Conservation (phyloP, 2,888 invertebrate species). For the Lasius fuliginosus region DNA sequence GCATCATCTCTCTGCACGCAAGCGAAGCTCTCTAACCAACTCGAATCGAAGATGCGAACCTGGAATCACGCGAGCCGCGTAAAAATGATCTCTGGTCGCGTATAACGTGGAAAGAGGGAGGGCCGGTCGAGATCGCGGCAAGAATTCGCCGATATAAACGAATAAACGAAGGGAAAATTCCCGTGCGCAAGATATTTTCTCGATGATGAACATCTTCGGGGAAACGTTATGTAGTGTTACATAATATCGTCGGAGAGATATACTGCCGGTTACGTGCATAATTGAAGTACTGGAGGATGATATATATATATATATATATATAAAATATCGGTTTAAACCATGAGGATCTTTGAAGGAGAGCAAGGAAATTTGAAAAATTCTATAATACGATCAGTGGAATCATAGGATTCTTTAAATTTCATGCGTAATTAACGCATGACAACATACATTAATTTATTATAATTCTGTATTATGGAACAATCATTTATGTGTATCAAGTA, state of each 20-base stretch:
- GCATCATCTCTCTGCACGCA: conserved; percentile 66
- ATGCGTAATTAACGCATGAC: neutral
- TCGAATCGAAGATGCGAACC: conserved; percentile 67
- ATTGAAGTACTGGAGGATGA: neutral
- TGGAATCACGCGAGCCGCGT: conserved; percentile 68
- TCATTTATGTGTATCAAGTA: neutral
- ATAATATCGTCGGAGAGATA: conserved; percentile 7
- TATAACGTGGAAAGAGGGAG: neutral
- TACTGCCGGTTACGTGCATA: neutral
- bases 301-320: too few relatives aligned
- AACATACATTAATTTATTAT: neutral
- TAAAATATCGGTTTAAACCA: neutral
- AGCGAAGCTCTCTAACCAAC: conserved; percentile 68
- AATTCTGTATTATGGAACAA: neutral
- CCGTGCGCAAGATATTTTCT: neutral
- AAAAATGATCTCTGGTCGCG: conserved; percentile 57
- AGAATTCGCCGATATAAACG: neutral
- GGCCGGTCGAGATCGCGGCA: neutral
- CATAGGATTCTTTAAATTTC: too few relatives aligned
- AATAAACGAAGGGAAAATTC: conserved; percentile 30
- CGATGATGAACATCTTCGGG: conserved; percentile 6
- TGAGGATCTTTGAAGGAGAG: neutral
- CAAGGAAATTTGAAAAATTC: neutral
- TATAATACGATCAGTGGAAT: neutral
- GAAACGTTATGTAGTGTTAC: conserved; percentile 4